Base-by-base conservation (phyloP, 2,113 vertebrate genomes). In the Cebidichthys violaceus region DNA sequence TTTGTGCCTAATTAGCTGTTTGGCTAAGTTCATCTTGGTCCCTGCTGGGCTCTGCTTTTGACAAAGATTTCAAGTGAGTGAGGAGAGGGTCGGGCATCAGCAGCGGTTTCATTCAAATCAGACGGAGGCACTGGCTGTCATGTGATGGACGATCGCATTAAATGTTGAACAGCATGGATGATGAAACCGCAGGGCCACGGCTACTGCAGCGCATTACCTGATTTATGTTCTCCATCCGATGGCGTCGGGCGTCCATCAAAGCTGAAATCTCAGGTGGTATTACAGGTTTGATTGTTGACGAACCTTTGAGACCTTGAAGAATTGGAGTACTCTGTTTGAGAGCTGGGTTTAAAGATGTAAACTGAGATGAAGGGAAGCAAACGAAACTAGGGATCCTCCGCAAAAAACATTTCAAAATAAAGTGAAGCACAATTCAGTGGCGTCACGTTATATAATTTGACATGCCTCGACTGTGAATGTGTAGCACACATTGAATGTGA, bases 51-150 rank as follows among this genome's bases (percentile, higher is more conserved):
- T 67, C 75, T 10, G 77, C 55, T 29, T 81, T 45, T 90, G 89
- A 93, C 88, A 82, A 62, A 93, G 84, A 91, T 89, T 31, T 61
- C 60, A 88, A 87, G 81, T 83, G 91, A 92, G 71, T 18, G 70
- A 65, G 81, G 74, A 74, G 84, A 81, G 83, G 66, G 66, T 83
- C 86, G 9, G 41, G 43, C 87, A 79, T 90, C 88, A 87, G 70
- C 81, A 77, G 73, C 1, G 29, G 45, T 91, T 89, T 84, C 61
- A 60, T 83, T 89, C 83, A 80, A 70, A 77, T 81, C 84, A 70
- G 29, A 69, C 66, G 5, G 43, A 70, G 72, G 62, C 61, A 1
- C 22, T 6, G 1, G 4, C 66, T 24, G 78, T 65, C 50, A 79
- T 52, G 83, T 81, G 88, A 90, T 74, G 76, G 81, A 84, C 45